Evolutionary conservation across 1,140 invertebrate species (phyloP).

Genomic region (Drosophila mauritiana): DNA sequence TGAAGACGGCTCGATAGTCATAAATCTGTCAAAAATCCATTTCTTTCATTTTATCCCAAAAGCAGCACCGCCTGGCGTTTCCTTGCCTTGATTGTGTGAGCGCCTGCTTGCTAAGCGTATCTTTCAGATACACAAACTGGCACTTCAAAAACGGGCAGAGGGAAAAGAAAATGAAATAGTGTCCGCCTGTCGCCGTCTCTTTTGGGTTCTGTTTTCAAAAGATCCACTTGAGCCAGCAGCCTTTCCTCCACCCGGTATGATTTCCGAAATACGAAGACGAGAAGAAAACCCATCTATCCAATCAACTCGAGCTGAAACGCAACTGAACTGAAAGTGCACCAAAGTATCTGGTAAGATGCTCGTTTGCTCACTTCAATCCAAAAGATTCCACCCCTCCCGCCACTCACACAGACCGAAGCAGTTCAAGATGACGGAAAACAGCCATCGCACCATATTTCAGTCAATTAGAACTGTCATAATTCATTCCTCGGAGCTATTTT

Average conservation of each 20-base stretch:
- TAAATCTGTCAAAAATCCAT: conserved; percentile 85
- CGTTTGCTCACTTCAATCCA: conserved; percentile 60
- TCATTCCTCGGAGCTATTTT: conserved; percentile 84
- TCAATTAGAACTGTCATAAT: conserved; percentile 85
- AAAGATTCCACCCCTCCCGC: conserved; percentile 8
- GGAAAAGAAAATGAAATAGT: conserved; percentile 54
- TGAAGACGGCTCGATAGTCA: conserved; percentile 84
- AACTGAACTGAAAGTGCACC: conserved; percentile 69
- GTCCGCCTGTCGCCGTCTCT: conserved; percentile 69
- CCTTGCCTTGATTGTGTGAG: conserved; percentile 52
- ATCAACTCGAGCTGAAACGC: conserved; percentile 54
- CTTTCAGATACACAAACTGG: conserved; percentile 81
- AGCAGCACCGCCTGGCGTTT: conserved; percentile 72
- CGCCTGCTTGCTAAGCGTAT: conserved; percentile 76
- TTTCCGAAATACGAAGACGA: conserved; percentile 42
- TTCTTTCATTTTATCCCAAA: conserved; percentile 81
- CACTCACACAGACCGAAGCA: conserved; percentile 22
- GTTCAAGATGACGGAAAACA: conserved; percentile 76
- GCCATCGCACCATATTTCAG: conserved; percentile 84
- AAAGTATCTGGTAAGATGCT: conserved; percentile 75
- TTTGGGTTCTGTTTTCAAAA: conserved; percentile 66
- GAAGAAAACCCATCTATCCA: conserved; percentile 40
- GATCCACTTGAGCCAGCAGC: conserved; percentile 61
- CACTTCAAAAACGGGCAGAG: conserved; percentile 68
- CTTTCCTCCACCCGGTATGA: conserved; percentile 16